Base-by-base conservation (phyloP, 2,888 invertebrate species). In the Oligia latruncula region DNA sequence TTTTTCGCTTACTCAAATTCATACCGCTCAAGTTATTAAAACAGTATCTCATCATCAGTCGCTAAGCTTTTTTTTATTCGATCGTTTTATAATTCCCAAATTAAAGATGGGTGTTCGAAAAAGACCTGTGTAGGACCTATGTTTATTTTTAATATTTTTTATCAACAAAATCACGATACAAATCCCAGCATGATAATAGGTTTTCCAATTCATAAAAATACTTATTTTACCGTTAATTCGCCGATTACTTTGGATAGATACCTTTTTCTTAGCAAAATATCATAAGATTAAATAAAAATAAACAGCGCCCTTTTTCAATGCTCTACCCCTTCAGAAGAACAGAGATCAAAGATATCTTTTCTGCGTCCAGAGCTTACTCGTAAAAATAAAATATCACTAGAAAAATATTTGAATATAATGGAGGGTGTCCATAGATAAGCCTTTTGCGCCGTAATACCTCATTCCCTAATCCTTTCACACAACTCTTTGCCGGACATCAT, bases 301-400 rank as follows among this genome's bases (percentile, higher is more conserved):
- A 85, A 83, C 72, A 77, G 67, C 77, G 55, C 65, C 72, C 81
- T 84, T 90, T 73, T 90, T 82, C 73, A 88, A 89, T 80, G 70
- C 64, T 43, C 75, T 78, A 60, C 60, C 75, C 84, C 67, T 80
- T 84, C 84, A 88, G 88, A 89, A 90, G 90, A 87, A 82, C 78
- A 87, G 85, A 94, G 94, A 95, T 96, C 95, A 96, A 96, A 96
- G 95, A 93, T 92, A 94, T 85, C 74, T 85, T 86, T 82, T 90
- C 90, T 87, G 83, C 87, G 82, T 85, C 84, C 83, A 84, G 77
- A 90, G 90, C 90, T 92, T 90, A 90, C 89, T 92, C 81, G 90
- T 90, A 92, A 89, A 93, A 95, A 96, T 95, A 95, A 95, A 96
- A 96, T 96, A 95, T 95, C 91, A 95, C 94, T 95, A 95, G 93